These are phyloP conservation scores for Loxodonta africana DNA, from an alignment of 2,113 vertebrate species.

Conservation along the genomic window DNA sequence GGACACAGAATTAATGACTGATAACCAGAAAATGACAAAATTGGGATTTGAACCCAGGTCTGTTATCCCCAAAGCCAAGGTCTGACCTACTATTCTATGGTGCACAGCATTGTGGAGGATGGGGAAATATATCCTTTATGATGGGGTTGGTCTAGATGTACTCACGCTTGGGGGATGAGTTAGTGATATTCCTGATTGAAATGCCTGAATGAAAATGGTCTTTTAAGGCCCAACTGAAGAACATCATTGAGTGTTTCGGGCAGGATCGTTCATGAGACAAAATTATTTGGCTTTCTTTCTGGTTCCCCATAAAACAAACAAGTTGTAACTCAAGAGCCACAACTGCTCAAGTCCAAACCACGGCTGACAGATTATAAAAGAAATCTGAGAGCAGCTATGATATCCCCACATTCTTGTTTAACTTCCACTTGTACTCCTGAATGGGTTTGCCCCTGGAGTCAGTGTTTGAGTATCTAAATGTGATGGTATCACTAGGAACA, in stretches of 20 bases:
- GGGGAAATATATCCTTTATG: background rate
- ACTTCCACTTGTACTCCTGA: background rate
- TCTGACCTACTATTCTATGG: background rate
- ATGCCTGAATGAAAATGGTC: background rate
- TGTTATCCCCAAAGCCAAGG: background rate
- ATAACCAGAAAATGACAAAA: background rate
- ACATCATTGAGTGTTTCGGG: background rate
- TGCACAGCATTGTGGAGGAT: too few species aligned
- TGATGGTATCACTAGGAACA: background rate
- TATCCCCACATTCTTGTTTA: background rate
- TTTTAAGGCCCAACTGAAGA: background rate
- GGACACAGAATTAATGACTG: background rate
- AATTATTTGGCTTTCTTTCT: conserved; percentile 40
- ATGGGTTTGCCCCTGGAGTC: background rate
- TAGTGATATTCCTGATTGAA: background rate
- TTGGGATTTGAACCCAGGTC: background rate
- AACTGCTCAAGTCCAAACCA: conserved; percentile 25
- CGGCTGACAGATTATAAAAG: conserved; percentile 6
- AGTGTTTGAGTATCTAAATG: background rate
- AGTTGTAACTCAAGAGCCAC: conserved; percentile 1
- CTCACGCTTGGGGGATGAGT: background rate
- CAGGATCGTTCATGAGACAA: background rate
- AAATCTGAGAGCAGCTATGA: background rate
- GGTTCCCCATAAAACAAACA: conserved; percentile 34
- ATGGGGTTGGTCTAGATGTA: background rate